Percentiles rank a stretch among this genome's conserved stretches.
These are phyloP conservation scores for Telenomus remus DNA, from an alignment of 1,140 invertebrate species.

Conservation along the genomic window DNA sequence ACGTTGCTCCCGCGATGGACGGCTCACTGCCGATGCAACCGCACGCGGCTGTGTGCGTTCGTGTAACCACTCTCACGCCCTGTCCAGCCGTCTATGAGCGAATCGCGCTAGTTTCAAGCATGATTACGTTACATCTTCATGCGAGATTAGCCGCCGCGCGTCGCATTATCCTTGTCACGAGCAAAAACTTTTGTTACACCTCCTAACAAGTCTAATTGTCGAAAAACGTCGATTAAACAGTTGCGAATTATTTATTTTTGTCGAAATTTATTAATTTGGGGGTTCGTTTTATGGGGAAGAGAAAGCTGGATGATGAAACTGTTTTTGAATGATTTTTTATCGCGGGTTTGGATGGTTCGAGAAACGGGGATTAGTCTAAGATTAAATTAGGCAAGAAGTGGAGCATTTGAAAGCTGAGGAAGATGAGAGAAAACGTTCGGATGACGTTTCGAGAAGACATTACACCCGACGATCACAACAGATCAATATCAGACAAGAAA, in stretches of 20 bases:
- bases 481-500: conserved; percentile 29
- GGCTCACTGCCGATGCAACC: conserved; percentile 54
- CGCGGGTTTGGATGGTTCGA: no score
- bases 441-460: conserved; percentile 24
- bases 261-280: no score
- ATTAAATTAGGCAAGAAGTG: no score
- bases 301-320: no score
- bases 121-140: conserved; percentile 29
- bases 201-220: conserved; percentile 18
- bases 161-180: conserved; percentile 20
- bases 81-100: conserved; percentile 13
- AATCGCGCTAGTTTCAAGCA: conserved; percentile 25
- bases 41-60: conserved; percentile 9
- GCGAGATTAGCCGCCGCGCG: conserved; percentile 16
- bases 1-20: conserved; percentile 59
- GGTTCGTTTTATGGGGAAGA: no score
- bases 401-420: not conserved
- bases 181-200: conserved; percentile 7
- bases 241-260: conserved; percentile 27
- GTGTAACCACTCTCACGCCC: not conserved
- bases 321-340: no score
- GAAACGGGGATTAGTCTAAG: no score
- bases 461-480: conserved; percentile 30
- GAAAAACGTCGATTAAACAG: conserved; percentile 12
- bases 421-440: not conserved